Evolutionary conservation across 2,888 invertebrate species (phyloP).

Genomic region (Panzeria rudis): DNA sequence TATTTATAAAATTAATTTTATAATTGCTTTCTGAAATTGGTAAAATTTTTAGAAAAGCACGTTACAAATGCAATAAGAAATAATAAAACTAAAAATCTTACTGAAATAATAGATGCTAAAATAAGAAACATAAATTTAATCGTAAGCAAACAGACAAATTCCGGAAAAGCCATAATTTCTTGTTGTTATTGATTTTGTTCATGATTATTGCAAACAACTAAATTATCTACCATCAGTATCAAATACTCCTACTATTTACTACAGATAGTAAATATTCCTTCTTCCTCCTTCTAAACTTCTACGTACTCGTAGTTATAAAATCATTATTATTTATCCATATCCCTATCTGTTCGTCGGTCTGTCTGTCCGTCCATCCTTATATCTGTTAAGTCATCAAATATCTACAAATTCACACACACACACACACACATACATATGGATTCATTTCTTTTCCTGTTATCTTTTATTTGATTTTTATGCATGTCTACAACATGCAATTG

Average conservation of each 20-base stretch:
- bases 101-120: conserved; percentile 36
- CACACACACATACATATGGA: neutral
- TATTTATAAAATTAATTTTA: conserved; percentile 8
- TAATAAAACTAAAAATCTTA: conserved; percentile 2
- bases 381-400: conserved; percentile 55
- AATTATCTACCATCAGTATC: conserved; percentile 60
- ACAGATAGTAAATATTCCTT: neutral
- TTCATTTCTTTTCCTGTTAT: conserved; percentile 48
- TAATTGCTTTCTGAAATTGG: conserved; percentile 71
- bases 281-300: conserved; percentile 1
- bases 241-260: conserved; percentile 49
- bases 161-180: conserved; percentile 48
- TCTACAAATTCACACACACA: neutral
- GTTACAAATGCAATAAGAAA: conserved; percentile 59
- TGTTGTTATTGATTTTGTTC: conserved; percentile 33
- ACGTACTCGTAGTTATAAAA: conserved; percentile 43
- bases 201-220: conserved; percentile 58
- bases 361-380: conserved; percentile 9
- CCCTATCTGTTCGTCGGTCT: conserved; percentile 15
- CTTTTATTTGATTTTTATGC: conserved; percentile 52
- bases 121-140: conserved; percentile 24
- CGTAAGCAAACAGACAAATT: conserved; percentile 20
- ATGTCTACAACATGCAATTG: conserved; percentile 59
- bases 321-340: conserved; percentile 56
- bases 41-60: conserved; percentile 73